These are phyloP conservation scores for Biston betularia DNA, from an alignment of 2,888 invertebrate species.

Conservation along the genomic window DNA sequence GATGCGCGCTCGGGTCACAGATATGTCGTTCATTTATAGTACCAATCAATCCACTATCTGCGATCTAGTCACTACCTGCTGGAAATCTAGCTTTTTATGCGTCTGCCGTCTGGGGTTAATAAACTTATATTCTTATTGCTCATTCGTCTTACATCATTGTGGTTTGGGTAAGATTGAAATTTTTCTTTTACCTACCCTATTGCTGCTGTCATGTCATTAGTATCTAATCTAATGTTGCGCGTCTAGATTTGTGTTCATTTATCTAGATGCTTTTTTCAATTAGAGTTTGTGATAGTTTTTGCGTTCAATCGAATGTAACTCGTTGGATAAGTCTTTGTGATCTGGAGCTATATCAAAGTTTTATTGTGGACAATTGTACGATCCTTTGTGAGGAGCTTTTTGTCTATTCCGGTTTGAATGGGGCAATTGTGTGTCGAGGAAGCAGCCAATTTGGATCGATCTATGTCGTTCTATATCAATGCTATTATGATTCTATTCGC, in stretches of 20 bases:
- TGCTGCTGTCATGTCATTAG: slow-evolving; percentile 64
- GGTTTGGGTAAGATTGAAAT: slow-evolving; percentile 68
- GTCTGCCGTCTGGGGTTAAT: slow-evolving; percentile 80
- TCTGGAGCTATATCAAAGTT: slow-evolving; percentile 58
- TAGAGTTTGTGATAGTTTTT: slow-evolving; percentile 49
- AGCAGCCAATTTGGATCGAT: slow-evolving; percentile 68
- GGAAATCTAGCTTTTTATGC: slow-evolving; percentile 83
- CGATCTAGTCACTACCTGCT: slow-evolving; percentile 78
- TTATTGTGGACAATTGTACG: slow-evolving; percentile 63
- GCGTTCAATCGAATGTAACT: slow-evolving; percentile 51
- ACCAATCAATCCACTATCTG: slow-evolving; percentile 83
- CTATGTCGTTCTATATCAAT: slow-evolving; percentile 40
- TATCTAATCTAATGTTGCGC: slow-evolving; percentile 57
- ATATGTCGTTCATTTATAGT: slow-evolving; percentile 77
- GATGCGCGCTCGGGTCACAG: slow-evolving; percentile 69
- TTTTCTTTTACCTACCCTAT: slow-evolving; percentile 68
- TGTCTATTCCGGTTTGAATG: slow-evolving; percentile 73
- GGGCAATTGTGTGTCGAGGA: slow-evolving; percentile 74
- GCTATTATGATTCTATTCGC: slow-evolving; percentile 26
- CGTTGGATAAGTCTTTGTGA: slow-evolving; percentile 48
- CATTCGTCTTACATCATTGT: slow-evolving; percentile 84
- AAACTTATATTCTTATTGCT: slow-evolving; percentile 82
- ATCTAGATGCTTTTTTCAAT: slow-evolving; percentile 50
- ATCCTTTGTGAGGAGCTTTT: slow-evolving; percentile 71
- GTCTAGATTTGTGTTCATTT: slow-evolving; percentile 55